phyloP scores from a whole-genome alignment of 2,797 vertebrate species.

The Spinus pinus region DNA sequence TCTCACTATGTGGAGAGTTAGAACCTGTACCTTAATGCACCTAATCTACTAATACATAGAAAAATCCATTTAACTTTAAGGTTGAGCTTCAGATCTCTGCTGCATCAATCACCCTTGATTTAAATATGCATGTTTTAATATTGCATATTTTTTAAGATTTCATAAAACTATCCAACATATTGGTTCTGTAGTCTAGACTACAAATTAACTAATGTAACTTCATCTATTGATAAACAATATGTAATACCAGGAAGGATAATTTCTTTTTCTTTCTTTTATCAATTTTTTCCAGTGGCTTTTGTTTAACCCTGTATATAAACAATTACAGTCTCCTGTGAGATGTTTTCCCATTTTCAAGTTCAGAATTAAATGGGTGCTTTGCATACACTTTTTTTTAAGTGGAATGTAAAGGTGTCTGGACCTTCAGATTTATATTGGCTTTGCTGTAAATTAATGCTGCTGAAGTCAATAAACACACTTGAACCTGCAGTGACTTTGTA shows the following conservation, averaged over 20 bases:
- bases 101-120: background rate
- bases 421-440: background rate
- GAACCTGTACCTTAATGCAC: background rate
- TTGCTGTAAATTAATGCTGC: background rate
- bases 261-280: background rate
- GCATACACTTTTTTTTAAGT: background rate
- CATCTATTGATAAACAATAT: background rate
- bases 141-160: background rate
- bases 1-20: background rate
- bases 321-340: background rate
- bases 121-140: background rate
- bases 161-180: background rate
- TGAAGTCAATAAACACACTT: background rate
- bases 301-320: background rate
- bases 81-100: background rate
- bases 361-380: background rate
- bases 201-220: background rate
- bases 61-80: background rate
- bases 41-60: background rate
- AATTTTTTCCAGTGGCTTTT: background rate
- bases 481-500: background rate
- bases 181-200: background rate
- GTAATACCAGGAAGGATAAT: background rate
- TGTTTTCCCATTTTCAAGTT: background rate
- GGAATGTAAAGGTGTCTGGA: background rate